Evolutionary conservation across 1,140 invertebrate species (phyloP).

Genomic region (Meloidogyne hapla): DNA sequence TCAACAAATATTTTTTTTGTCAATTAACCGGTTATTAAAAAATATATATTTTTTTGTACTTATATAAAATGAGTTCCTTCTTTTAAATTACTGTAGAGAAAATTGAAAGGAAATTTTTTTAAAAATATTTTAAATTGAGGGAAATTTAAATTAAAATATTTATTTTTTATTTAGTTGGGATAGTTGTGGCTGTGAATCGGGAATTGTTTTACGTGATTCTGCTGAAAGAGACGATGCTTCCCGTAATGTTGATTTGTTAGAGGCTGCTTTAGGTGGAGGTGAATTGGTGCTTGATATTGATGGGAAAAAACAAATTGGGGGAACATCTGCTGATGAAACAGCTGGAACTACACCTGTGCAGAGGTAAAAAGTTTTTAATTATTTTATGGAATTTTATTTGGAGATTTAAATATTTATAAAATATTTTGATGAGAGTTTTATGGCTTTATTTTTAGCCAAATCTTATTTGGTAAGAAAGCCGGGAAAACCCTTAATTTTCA

Average conservation of each 20-base stretch:
- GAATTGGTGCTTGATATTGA: constrained; percentile 17
- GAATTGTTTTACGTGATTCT: constrained; percentile 53
- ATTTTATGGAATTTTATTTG: too few species aligned
- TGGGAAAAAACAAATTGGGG: neutral
- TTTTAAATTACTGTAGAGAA: too few species aligned
- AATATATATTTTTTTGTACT: too few species aligned
- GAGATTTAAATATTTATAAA: neutral
- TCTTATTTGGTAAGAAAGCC: too few species aligned
- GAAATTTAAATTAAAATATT: neutral
- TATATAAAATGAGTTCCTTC: too few species aligned
- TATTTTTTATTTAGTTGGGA: constrained; percentile 46
- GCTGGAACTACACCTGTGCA: constrained; percentile 33
- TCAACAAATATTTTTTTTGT: too few species aligned
- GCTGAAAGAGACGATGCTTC: constrained; percentile 46
- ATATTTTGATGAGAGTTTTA: neutral
- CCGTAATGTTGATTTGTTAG: constrained; percentile 35
- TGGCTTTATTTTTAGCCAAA: too few species aligned
- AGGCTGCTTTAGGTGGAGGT: constrained; percentile 23
- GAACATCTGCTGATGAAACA: neutral
- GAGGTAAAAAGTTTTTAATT: constrained; percentile 21
- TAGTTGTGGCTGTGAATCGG: constrained; percentile 51
- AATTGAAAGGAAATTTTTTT: too few species aligned
- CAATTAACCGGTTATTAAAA: too few species aligned
- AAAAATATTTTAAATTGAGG: neutral
- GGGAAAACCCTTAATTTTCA: too few species aligned